Percentiles rank a stretch among this genome's conserved stretches.
Conservation (phyloP, 2,888 invertebrate species). For the Allophyes oxyacanthae region DNA sequence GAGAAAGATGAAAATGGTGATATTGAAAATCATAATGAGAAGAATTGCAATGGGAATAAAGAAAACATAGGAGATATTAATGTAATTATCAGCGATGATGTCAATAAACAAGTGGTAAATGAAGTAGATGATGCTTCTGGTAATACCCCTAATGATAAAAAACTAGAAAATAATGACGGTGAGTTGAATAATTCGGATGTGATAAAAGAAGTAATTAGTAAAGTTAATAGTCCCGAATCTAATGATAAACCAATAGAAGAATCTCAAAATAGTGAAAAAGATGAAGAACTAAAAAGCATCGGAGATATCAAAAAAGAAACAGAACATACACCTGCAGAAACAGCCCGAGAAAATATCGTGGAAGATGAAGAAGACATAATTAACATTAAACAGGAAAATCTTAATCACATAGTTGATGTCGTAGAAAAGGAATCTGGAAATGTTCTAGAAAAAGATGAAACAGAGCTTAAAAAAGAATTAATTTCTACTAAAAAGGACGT, state of each 20-base stretch:
- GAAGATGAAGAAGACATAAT: constrained; percentile 31
- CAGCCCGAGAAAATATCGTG: constrained; percentile 32
- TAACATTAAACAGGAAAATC: constrained; percentile 12
- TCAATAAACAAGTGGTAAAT: constrained; percentile 26
- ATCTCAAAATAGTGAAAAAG: constrained; percentile 19
- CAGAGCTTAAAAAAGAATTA: constrained; percentile 3
- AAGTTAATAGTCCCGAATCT: constrained; percentile 5
- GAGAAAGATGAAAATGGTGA: constrained; percentile 63
- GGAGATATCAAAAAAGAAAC: constrained; percentile 28
- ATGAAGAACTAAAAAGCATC: constrained; percentile 13
- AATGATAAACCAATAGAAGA: constrained; percentile 23
- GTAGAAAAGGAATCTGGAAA: background rate
- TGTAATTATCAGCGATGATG: constrained; percentile 39
- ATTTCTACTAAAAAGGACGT: constrained; percentile 3
- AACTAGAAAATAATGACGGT: constrained; percentile 32
- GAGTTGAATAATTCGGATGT: constrained; percentile 14
- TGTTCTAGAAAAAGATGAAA: constrained; percentile 14
- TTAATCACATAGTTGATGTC: constrained; percentile 1
- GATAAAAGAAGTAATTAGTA: constrained; percentile 13
- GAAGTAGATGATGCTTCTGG: constrained; percentile 20
- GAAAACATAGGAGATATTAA: constrained; percentile 59
- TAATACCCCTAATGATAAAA: constrained; percentile 25
- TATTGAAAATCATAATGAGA: constrained; percentile 57
- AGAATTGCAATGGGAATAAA: constrained; percentile 58
- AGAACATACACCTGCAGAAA: constrained; percentile 33